Percentiles rank a stretch among this genome's conserved stretches.
Conservation (phyloP, 1,140 invertebrate genomes). For the Globodera rostochiensis region DNA sequence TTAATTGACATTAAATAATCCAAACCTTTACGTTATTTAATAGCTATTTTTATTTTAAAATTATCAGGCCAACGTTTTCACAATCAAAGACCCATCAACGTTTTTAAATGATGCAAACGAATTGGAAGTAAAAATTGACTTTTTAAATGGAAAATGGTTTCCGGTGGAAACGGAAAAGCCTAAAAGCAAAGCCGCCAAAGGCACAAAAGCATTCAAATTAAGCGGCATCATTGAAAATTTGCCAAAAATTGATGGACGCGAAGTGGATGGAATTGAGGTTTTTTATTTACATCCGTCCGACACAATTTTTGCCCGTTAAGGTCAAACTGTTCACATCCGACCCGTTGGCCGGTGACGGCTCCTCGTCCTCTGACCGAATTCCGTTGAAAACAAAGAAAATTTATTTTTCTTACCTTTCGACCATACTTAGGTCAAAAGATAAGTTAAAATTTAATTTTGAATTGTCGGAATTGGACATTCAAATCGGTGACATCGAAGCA, state of each 20-base stretch:
- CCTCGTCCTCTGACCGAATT: background rate
- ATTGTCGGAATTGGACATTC: background rate
- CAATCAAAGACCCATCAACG: background rate
- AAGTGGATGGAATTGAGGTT: background rate
- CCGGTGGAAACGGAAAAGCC: background rate
- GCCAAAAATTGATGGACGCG: background rate
- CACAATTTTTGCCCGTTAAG: no score
- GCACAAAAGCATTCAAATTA: background rate
- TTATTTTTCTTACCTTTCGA: no score
- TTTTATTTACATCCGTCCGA: no score
- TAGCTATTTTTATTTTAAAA: no score
- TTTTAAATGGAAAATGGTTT: background rate
- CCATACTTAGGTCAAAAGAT: no score
- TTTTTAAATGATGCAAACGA: background rate
- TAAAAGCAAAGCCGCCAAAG: background rate
- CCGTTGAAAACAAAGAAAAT: no score
- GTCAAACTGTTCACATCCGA: no score
- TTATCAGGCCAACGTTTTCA: background rate
- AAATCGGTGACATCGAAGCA: background rate
- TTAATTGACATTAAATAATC: no score
- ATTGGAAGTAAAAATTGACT: background rate
- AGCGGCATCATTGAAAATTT: background rate
- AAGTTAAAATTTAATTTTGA: background rate
- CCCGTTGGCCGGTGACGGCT: background rate
- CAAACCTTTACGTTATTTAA: no score